Evolutionary conservation across 2,797 vertebrate genomes (phyloP).

Genomic region (Falco columbarius): DNA sequence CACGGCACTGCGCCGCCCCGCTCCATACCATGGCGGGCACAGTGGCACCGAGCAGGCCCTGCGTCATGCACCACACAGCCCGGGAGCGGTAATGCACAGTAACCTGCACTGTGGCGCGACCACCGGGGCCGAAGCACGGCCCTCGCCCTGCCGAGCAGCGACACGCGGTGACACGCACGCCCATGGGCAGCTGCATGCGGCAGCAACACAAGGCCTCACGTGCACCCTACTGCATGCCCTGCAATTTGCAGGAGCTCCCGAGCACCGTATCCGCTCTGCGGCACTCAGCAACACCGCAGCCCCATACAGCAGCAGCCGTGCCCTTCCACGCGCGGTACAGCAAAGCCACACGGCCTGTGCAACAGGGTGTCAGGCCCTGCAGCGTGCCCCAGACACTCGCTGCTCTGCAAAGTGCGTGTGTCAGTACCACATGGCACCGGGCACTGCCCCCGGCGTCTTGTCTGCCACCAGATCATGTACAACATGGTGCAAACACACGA

Average conservation of each 20-base stretch:
- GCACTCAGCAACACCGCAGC: accelerated
- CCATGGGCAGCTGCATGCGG: too few species aligned
- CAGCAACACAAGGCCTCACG: accelerated
- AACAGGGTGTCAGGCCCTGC: neutral
- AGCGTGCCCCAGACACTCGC: neutral
- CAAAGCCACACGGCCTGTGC: neutral
- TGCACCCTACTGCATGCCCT: accelerated
- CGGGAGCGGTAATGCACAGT: accelerated
- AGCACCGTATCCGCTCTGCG: accelerated
- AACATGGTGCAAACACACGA: accelerated
- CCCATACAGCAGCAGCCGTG: accelerated
- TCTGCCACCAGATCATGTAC: neutral
- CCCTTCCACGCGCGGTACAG: accelerated
- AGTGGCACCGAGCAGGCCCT: accelerated
- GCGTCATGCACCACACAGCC: neutral
- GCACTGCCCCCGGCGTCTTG: too few species aligned
- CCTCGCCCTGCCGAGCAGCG: neutral
- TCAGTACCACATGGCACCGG: accelerated
- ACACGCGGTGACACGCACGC: too few species aligned
- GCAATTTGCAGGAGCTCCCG: neutral
- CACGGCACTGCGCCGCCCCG: neutral
- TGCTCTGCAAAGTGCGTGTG: neutral
- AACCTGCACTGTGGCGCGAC: accelerated
- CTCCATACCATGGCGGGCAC: accelerated
- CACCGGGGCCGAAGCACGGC: accelerated